Evolutionary conservation across 37 sponge, comb jelly and placozoan species (phyloP), one percentile per base, ranked within the genome.

Genomic region (Axinella damicornis): DNA sequence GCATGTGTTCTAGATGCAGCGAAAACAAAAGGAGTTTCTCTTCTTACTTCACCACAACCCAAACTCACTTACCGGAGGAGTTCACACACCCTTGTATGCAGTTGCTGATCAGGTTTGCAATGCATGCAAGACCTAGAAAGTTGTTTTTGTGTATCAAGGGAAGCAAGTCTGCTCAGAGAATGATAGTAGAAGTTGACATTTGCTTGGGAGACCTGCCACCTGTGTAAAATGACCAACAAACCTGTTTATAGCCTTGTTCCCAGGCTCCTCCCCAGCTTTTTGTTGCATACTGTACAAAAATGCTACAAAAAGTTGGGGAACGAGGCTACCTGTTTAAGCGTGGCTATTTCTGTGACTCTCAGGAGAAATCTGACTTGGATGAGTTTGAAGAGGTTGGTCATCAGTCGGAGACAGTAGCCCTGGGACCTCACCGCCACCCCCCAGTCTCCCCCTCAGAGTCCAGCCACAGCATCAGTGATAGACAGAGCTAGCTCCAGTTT

Each of bases 1-100:
- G 31, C 34, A 32, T 77, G 5, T 18, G 19, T 34, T 77, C 15
- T 55, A 79, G 80, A 65, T 52, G 27, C 84, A 84, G 34, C 30
- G 84, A 0, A 84, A 53, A 64, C 74, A 74, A 2, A 74, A 84
- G 52, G 84, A 84, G 33, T 84, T 74, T 28, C 63, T 62, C 17
- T 74, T 66, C 27, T n/a, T 84, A 20, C 76, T 84, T n/a, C 75
- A 74, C 1, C 74, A 65, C 31, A 76, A 66, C 31, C 58, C 24
- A 1, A 1, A 35, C 17, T 31, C 67, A 15, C 17, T 34, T 25
- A 34, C 33, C n/a, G n/a, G n/a, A 28, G 27, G 33, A 25, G 67
- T 35, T 19, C 67, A 66, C 30, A 46, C 46, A 12, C 46, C 46
- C 46, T 46, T 46, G 46, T 9, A 46, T 9, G 9, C 4, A 9